Evolutionary conservation across 1,140 invertebrate genomes (phyloP), one percentile per base, ranked within the genome.

Genomic region (Augochlora pura): DNA sequence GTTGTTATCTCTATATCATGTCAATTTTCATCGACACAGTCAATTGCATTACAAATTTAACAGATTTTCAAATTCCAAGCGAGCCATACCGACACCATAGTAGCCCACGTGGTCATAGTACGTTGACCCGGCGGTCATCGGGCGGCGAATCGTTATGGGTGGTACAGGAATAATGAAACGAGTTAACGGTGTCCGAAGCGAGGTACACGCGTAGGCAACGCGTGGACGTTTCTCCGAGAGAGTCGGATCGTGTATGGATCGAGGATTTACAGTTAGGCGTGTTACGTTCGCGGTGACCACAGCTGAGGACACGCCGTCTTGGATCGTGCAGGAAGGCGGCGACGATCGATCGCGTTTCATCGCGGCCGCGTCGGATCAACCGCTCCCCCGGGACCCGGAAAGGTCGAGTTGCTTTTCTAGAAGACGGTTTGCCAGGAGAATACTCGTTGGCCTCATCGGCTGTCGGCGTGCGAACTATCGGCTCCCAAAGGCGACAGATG

Each of bases 191-290:
- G n/a, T 49, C 9, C n/a, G 16, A 5, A 14, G 52, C 23, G 25
- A n/a, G 66, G 42, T 32, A 18, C 16, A 23, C 12, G 42, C 73
- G 64, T 59, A 65, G 32, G 32, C 9, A 46, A 32, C 52, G 23
- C 25, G 25, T 49, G 49, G 4, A 60, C 27, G 42, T 82, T 74
- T 73, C 69, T 42, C 23, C 52, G 57, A n/a, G 52, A 14, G 12
- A 52, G 18, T 18, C 49, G 8, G 68, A 25, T 32, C 49, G 12
- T 8, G 23, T 23, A 21, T 52, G 76, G 70, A 66, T 57, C 66
- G 69, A 54, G 46, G 62, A 57, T 79, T 83, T 83, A 84, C 82
- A 75, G 82, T 84, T 84, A 83, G 10, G 46, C 16, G 64, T 69
- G 57, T 73, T 8, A 32, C 42, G 52, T 57, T 49, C 7, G 64